Percentiles rank a stretch among this genome's conserved stretches.
Conservation (phyloP, 2,113 vertebrate species). For the Sitta europaea region DNA sequence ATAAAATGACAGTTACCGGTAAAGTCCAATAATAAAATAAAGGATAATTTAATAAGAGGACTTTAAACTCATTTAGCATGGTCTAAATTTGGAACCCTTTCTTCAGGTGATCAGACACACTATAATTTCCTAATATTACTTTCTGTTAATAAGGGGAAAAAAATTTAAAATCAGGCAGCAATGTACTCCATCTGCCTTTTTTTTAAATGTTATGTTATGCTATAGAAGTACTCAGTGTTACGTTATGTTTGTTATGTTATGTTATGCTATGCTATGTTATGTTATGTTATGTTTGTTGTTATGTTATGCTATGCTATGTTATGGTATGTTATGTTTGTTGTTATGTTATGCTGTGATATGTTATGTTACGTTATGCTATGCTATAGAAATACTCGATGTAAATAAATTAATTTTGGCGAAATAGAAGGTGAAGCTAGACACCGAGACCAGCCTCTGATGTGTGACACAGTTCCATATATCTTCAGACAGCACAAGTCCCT, state of each 20-base stretch:
- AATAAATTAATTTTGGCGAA: neutral
- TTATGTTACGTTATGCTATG: neutral
- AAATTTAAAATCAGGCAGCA: neutral
- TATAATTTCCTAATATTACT: neutral
- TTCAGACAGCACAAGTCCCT: neutral
- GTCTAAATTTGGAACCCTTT: neutral
- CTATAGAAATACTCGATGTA: neutral
- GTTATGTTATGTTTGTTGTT: neutral
- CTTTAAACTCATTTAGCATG: conserved; percentile 32
- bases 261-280: neutral
- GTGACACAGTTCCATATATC: neutral
- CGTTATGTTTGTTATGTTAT: neutral
- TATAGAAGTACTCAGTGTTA: neutral
- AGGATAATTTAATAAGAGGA: conserved; percentile 30
- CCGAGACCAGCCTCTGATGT: neutral
- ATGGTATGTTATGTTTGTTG: neutral
- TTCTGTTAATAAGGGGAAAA: neutral
- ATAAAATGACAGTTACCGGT: conserved; percentile 13
- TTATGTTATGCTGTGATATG: neutral
- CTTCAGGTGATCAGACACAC: neutral
- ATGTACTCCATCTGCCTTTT: neutral
- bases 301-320: neutral
- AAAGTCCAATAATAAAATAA: conserved; percentile 45
- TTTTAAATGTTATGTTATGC: neutral
- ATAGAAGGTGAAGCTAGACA: neutral